Base-by-base conservation (phyloP, 1,140 invertebrate genomes). In the Papilio xuthus region DNA sequence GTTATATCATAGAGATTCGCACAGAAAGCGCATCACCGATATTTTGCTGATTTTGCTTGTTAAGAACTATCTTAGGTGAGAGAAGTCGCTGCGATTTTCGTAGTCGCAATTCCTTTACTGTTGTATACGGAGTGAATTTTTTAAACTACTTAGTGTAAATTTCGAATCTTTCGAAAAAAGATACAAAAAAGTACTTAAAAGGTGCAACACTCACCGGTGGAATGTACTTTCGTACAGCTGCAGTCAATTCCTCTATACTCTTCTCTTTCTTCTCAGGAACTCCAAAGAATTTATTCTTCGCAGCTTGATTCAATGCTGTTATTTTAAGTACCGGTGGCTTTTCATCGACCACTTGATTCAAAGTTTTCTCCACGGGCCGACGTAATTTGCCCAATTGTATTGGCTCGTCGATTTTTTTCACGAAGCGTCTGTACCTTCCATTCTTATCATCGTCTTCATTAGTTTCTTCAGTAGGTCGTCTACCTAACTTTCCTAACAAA, bases 271-370 rank as follows among this genome's bases (percentile, higher is more conserved):
- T 93, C 20, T 72, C 82, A 1, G 83, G 10, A 7, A 93, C 32
- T 1, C 91, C 92, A 50, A 93, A 94, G 86, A 92, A 93, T 81
- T 90, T 94, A 77, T 90, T 89, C 87, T 93, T 94, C 9, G 91
- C 90, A 0, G 86, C 89, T 72, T 89, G 89, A 77, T 92, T 93
- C n/a, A 93, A 78, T 0, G 90, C 82, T 0, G 91, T 90, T 75
- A 94, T 90, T 81, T 92, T 91, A 26, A 93, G 63, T 4, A 91
- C 70, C 4, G 88, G 85, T 8, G 89, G 85, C 26, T 88, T 85
- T 32, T 89, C 88, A 2, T 89, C 86, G 20, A 85, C 60, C 0
- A 83, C 74, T 63, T 76, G 74, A 42, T 63, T 84, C n/a, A 84
- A 50, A 0, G 80, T 70, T 41, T 90, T 92, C 6, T 91, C 89